Evolutionary conservation across 1,140 invertebrate genomes (phyloP), one percentile per base, ranked within the genome.

Genomic region (Drosophila funebris): DNA sequence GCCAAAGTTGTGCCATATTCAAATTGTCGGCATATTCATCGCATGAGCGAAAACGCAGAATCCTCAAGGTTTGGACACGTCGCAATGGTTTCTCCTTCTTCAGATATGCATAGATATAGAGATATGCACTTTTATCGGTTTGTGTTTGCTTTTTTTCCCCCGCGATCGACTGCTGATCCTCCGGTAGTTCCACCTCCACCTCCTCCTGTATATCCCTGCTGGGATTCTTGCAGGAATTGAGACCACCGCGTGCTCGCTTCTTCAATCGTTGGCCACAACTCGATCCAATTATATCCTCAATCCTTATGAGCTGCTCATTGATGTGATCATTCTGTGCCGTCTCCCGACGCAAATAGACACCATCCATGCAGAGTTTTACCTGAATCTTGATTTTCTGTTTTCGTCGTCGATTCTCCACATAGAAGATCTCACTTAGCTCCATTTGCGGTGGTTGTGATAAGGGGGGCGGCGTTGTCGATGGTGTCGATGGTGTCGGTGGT

Each of bases 21-120:
- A 96, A 93, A 92, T 98, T 98, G 77, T 97, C 96, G 60, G 96
- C 95, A 85, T 96, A 97, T 76, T 94, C 95, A 77, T 96, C 95
- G 90, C 94, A 96, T 8, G 95, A 95, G 29, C 96, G 93, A 76
- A 97, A 96, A 29, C 96, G 93, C 74, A 98, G 92, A 4, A 96
- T 97, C 63, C 97, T 94, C 9, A 95, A 95, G n/a, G 95, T 96
- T 67, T 95, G 93, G 64, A 96, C 95, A 31, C 96, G 93, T 1
- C 90, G 56, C 43, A 95, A 93, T 9, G 94, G 93, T 79, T 95
- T 96, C 20, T 90, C 82, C 90, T 96, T 95, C 78, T 96, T 92
- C 39, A 95, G 93, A 91, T 97, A 97, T 0, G 96, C 95, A 89
- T 97, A 98, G 80, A 98, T 95, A 83, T 96, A 96, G 4, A 98